A percentile compares a stretch with the other conserved stretches of the same genome.
Conservation (phyloP, 2,113 vertebrate species). For the Potamarius usumacintae region DNA sequence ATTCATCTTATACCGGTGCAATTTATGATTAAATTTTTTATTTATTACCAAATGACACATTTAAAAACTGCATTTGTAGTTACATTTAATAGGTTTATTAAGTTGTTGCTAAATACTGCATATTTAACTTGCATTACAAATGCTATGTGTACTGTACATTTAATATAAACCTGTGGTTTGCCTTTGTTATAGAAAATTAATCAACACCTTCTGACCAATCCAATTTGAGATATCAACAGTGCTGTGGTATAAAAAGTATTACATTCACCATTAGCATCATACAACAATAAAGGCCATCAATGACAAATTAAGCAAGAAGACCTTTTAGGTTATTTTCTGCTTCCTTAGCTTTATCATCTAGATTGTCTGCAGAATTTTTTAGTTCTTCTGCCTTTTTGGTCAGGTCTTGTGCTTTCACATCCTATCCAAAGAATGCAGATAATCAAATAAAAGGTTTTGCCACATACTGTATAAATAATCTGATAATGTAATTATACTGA, state of each 20-base stretch:
- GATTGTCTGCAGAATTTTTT: conserved; percentile 63
- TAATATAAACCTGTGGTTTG: not conserved
- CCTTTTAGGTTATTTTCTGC: conserved; percentile 70
- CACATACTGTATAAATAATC: not conserved
- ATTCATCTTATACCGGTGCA: not conserved
- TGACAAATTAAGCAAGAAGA: conserved; percentile 51
- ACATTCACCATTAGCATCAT: not conserved
- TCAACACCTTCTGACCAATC: not conserved
- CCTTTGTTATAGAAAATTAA: not conserved
- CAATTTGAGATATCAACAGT: not conserved
- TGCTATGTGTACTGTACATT: not conserved
- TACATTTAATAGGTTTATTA: not conserved
- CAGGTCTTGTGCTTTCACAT: conserved; percentile 71
- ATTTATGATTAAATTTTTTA: not conserved
- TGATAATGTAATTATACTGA: not conserved
- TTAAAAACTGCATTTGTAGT: not conserved
- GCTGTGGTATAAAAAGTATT: not conserved
- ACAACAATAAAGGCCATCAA: not conserved
- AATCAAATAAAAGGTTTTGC: not conserved
- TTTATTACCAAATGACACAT: not conserved
- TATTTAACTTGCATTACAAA: too few relatives aligned
- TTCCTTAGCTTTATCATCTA: conserved; percentile 68
- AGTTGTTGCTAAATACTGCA: not conserved
- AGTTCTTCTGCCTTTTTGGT: conserved; percentile 69
- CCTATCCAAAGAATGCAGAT: conserved; percentile 66